Conservation (phyloP, 2,113 vertebrate genomes). For the Arizona elegans region DNA sequence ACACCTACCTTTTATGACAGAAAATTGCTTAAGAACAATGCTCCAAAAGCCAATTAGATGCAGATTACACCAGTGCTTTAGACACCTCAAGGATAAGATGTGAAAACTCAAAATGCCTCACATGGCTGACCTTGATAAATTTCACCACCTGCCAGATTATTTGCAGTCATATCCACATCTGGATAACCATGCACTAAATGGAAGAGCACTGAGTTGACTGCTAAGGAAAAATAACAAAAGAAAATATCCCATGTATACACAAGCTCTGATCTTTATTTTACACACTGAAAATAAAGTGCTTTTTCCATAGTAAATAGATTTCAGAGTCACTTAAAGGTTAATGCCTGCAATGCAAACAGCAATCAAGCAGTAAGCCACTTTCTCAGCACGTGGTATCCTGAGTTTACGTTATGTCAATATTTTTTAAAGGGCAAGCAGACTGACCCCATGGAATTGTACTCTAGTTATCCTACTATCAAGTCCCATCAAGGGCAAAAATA, state of each 20-base stretch:
- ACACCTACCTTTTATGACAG: background rate
- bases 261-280: conserved; percentile 10
- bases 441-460: conserved; percentile 1
- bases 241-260: background rate
- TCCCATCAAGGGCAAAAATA: conserved; percentile 10
- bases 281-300: conserved; percentile 6
- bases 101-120: background rate
- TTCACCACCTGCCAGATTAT: background rate
- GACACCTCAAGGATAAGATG: background rate
- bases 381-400: conserved; percentile 17
- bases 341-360: conserved; percentile 14
- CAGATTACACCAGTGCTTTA: background rate
- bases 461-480: background rate
- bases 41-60: background rate
- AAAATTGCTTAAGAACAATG: background rate
- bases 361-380: conserved; percentile 17
- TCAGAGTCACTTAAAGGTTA: conserved; percentile 19
- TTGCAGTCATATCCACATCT: background rate
- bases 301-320: conserved; percentile 19
- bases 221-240: background rate
- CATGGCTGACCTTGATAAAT: background rate
- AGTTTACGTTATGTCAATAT: conserved; percentile 27
- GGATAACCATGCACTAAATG: conserved; percentile 9
- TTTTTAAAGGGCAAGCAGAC: conserved; percentile 25
- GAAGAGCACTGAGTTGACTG: background rate